These are phyloP conservation scores for Acanthiza pusilla DNA, from an alignment of 2,797 vertebrate genomes.

Conservation along the genomic window DNA sequence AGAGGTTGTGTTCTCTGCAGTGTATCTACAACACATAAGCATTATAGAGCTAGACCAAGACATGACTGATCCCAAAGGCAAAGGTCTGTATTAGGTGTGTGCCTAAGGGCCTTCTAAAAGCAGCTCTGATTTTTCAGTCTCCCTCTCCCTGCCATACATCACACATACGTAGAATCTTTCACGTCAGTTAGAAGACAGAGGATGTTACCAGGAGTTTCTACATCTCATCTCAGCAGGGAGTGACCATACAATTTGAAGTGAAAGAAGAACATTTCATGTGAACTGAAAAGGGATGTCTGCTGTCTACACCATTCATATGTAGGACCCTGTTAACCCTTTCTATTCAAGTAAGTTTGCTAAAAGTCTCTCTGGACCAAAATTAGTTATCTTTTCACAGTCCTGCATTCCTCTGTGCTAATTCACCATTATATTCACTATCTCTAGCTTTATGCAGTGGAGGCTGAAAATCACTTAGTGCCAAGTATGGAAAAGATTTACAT, in stretches of 20 bases:
- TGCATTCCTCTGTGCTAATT: not conserved
- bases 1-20: not conserved
- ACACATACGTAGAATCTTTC: not conserved
- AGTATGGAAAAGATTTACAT: not conserved
- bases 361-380: not conserved
- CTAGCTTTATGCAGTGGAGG: not conserved
- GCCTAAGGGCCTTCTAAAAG: not conserved
- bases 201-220: rapidly evolving
- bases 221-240: not conserved
- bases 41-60: not conserved
- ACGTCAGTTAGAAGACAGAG: not conserved
- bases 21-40: rapidly evolving
- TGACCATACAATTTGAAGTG: not conserved
- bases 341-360: not conserved
- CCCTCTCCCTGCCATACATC: not conserved
- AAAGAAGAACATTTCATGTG: not conserved
- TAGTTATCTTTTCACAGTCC: not conserved
- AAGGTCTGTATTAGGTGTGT: not conserved
- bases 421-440: not conserved
- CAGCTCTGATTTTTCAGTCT: not conserved
- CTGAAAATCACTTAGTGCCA: not conserved
- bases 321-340: not conserved
- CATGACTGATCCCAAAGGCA: not conserved
- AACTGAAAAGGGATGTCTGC: not conserved
- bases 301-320: not conserved